phyloP scores from a whole-genome alignment of 2,888 invertebrate species.

The Hedychridium roseum region DNA sequence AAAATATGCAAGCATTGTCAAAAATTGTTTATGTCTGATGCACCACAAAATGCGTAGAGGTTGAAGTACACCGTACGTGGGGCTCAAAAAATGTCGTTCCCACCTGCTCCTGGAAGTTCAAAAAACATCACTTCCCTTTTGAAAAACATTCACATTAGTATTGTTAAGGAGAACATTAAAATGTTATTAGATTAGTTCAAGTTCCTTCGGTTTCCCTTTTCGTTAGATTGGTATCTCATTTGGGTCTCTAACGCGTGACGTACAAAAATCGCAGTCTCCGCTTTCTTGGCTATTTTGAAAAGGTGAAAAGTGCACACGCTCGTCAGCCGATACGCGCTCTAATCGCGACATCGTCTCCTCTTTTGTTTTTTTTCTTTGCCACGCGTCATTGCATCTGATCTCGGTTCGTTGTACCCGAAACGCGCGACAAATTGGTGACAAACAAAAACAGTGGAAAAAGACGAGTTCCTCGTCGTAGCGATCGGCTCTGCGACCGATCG shows the following conservation, averaged over 20 bases:
- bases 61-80: conserved; percentile 62
- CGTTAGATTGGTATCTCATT: conserved; percentile 27
- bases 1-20: conserved; percentile 66
- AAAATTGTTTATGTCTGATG: conserved; percentile 65
- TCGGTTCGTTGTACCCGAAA: neutral
- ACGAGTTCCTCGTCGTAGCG: neutral
- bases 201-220: conserved; percentile 17
- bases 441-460: neutral
- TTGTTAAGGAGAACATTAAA: conserved; percentile 47
- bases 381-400: neutral
- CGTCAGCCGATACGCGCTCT: conserved; percentile 10
- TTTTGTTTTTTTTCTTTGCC: neutral
- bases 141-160: conserved; percentile 61
- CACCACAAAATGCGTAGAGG: conserved; percentile 64
- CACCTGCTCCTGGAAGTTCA: conserved; percentile 65
- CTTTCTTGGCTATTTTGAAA: conserved; percentile 29
- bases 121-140: conserved; percentile 65
- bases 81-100: conserved; percentile 64
- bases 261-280: conserved; percentile 34
- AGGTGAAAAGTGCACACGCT: conserved; percentile 35
- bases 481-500: too few relatives aligned
- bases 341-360: neutral
- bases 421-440: neutral
- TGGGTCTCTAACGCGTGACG: conserved; percentile 33
- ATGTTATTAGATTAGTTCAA: conserved; percentile 36